Percentiles rank a stretch among this genome's conserved stretches.
Evolutionary conservation across 1,140 invertebrate species (phyloP).

Genomic region (Diorhabda elongata): DNA sequence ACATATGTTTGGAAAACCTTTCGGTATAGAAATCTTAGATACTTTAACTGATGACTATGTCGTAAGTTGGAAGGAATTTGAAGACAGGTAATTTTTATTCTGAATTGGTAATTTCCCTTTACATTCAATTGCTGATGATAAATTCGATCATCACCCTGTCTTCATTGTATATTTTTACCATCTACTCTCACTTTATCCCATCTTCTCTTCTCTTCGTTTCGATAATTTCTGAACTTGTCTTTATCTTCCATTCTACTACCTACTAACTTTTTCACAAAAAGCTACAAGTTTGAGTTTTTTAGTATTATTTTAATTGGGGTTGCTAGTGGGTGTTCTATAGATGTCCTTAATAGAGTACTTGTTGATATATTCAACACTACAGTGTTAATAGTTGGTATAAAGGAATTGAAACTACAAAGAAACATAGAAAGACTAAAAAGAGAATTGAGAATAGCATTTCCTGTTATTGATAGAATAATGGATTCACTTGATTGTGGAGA

Average conservation of each 20-base stretch:
- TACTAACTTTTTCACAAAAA: too few relatives aligned
- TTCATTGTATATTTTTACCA: too few relatives aligned
- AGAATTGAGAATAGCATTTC: constrained; percentile 70
- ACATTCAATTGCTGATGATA: too few relatives aligned
- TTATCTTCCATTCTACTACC: too few relatives aligned
- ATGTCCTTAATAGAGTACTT: constrained; percentile 61
- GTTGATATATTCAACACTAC: constrained; percentile 69
- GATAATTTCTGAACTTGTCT: too few relatives aligned
- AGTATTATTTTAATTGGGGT: constrained; percentile 65
- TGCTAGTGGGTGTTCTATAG: constrained; percentile 59
- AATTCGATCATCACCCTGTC: too few relatives aligned
- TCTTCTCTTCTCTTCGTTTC: too few relatives aligned
- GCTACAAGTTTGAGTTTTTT: constrained; percentile 28
- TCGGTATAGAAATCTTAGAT: constrained; percentile 61
- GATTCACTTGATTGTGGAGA: constrained; percentile 66
- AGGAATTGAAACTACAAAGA: constrained; percentile 67
- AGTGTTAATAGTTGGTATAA: constrained; percentile 71
- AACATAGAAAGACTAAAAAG: constrained; percentile 76
- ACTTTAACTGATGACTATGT: constrained; percentile 66
- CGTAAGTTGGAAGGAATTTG: constrained; percentile 72
- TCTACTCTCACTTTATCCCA: too few relatives aligned
- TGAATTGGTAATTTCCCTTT: too few relatives aligned
- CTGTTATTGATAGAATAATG: constrained; percentile 68
- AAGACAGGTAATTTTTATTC: constrained; percentile 37
- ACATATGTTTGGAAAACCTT: constrained; percentile 76